A percentile compares a stretch with the other conserved stretches of the same genome.
These are phyloP conservation scores for Papilio protenor DNA, from an alignment of 2,888 invertebrate genomes.

Conservation along the genomic window DNA sequence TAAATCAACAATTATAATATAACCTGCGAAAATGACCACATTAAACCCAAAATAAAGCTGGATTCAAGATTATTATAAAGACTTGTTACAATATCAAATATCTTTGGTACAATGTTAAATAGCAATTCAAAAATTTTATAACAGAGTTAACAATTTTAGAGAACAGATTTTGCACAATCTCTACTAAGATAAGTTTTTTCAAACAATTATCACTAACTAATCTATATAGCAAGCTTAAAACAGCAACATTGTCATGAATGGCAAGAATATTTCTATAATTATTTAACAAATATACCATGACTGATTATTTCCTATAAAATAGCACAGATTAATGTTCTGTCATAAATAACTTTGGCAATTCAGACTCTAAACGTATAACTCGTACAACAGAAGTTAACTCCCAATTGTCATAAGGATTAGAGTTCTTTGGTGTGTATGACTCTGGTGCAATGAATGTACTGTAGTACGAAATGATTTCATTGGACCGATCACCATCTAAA, in stretches of 20 bases:
- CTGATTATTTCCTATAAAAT: slow-evolving; percentile 5
- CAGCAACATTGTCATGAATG: slow-evolving; percentile 40
- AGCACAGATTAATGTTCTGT: slow-evolving; percentile 61
- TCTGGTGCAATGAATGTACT: slow-evolving; percentile 85
- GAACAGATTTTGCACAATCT: slow-evolving; percentile 1
- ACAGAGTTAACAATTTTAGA: slow-evolving; percentile 2
- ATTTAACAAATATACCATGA: slow-evolving; percentile 33
- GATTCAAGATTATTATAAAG: neutral
- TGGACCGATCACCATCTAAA: slow-evolving; percentile 89
- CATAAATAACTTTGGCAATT: slow-evolving; percentile 88
- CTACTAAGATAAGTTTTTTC: neutral
- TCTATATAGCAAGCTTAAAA: slow-evolving; percentile 64
- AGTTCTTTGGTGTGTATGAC: slow-evolving; percentile 65
- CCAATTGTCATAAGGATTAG: slow-evolving; percentile 81
- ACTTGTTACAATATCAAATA: neutral
- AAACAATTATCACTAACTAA: slow-evolving; percentile 50
- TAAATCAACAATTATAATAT: neutral
- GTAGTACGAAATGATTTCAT: slow-evolving; percentile 91
- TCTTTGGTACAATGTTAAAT: slow-evolving; percentile 6
- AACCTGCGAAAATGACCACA: neutral
- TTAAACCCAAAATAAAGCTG: neutral
- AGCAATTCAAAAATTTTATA: neutral
- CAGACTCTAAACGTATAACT: slow-evolving; percentile 88
- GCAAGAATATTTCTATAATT: slow-evolving; percentile 6
- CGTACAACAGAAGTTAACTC: slow-evolving; percentile 87